These are phyloP conservation scores for Alethe castanea DNA, from an alignment of 2,113 vertebrate genomes.

Conservation along the genomic window DNA sequence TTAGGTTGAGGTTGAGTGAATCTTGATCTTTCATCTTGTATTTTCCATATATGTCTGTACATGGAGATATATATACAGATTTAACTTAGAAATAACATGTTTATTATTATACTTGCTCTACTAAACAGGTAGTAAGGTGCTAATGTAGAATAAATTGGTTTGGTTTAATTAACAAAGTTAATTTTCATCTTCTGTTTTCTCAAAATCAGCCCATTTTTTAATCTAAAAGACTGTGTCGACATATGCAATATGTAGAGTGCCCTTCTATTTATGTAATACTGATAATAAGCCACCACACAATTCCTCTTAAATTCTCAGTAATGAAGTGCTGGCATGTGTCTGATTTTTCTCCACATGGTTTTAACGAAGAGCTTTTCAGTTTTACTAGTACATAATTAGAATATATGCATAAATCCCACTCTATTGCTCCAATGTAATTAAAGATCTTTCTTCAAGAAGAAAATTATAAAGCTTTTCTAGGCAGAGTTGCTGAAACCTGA, in stretches of 20 bases:
- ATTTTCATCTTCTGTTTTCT: slow-evolving; percentile 1
- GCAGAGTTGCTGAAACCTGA: slow-evolving; percentile 32
- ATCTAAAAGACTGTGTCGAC: background rate
- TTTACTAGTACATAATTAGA: slow-evolving; percentile 65
- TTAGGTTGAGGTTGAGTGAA: background rate
- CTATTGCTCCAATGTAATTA: slow-evolving; percentile 66
- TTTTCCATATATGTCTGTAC: background rate
- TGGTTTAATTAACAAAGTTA: background rate
- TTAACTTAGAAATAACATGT: background rate
- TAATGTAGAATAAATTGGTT: background rate
- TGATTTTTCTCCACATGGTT: slow-evolving; percentile 55
- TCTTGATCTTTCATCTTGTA: background rate
- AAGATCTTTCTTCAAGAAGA: slow-evolving; percentile 54
- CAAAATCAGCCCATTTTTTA: slow-evolving; percentile 14
- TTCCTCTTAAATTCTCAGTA: slow-evolving; percentile 51
- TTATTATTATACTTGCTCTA: background rate
- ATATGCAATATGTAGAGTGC: slow-evolving; percentile 4
- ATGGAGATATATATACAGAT: background rate
- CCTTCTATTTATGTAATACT: slow-evolving; percentile 41
- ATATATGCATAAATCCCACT: slow-evolving; percentile 55
- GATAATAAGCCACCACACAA: slow-evolving; percentile 52
- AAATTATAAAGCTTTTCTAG: slow-evolving; percentile 53
- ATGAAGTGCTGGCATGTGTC: slow-evolving; percentile 57
- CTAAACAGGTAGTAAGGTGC: background rate
- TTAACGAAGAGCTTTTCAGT: slow-evolving; percentile 61